Evolutionary conservation across 2,797 vertebrate genomes (phyloP), one percentile per base, ranked within the genome.

Genomic region (Fistularia commersonii): DNA sequence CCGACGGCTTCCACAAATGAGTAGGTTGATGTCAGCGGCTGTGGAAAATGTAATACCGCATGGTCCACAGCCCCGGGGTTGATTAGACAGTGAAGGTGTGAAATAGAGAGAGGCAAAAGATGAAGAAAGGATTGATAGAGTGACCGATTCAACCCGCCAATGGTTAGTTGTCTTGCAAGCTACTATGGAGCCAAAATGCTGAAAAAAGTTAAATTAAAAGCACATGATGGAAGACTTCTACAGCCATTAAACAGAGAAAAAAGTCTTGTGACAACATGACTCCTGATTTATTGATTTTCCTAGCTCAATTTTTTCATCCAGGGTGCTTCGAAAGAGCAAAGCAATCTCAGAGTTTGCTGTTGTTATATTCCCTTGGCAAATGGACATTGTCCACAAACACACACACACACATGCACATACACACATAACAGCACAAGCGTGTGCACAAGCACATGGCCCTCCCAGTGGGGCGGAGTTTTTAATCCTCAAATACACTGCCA

Each of bases 271-370:
- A 84, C 84, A 82, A 81, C 79, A 61, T 77, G 81, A 84, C 72
- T 80, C 68, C 65, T 84, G 83, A 90, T 89, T 84, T 88, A 90
- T 91, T 66, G 89, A 92, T 90, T 87, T 78, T 71, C 52, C 46
- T 1, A 63, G 61, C 80, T 63, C 1, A 55, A 77, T 81, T 79
- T 35, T 79, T 80, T 77, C 72, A 78, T 77, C 57, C 47, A 33
- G 61, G 76, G 61, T 64, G 68, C 61, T 76, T 74, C 32, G 57
- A 84, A 77, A 77, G 77, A 81, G 81, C 77, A 69, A 75, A 80
- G 81, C 83, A 88, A 86, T 89, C 87, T 87, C 57, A 51, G 69
- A 71, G 74, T 74, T 59, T 79, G 64, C 63, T 72, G 80, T 72
- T 72, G 69, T 75, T 74, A 52, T 66, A 73, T 84, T 86, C 77